Percentiles rank a stretch among this genome's conserved stretches.
Conservation (phyloP, 2,113 vertebrate genomes). For the Lates calcarifer region DNA sequence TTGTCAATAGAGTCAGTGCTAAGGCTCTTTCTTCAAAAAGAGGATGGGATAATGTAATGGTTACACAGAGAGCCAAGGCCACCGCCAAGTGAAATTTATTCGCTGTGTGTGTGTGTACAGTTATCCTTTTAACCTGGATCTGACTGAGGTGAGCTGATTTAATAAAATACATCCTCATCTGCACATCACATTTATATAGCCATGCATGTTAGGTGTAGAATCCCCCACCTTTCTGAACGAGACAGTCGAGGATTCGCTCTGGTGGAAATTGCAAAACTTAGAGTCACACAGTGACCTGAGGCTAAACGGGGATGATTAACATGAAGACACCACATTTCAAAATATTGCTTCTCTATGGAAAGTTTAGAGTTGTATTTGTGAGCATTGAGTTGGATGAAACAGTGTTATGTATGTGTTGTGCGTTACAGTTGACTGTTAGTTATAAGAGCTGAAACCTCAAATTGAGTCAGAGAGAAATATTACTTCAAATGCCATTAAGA, state of each 20-base stretch:
- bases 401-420: not conserved
- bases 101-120: not conserved
- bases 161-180: slow-evolving; percentile 1
- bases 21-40: slow-evolving; percentile 50
- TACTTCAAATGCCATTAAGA: not conserved
- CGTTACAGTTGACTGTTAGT: slow-evolving; percentile 8
- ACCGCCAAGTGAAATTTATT: slow-evolving; percentile 33
- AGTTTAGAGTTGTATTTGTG: not conserved
- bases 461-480: slow-evolving; percentile 35
- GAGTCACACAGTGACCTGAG: not conserved
- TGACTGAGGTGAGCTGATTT: slow-evolving; percentile 14
- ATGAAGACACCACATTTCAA: not conserved
- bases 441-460: slow-evolving; percentile 6
- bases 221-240: no score
- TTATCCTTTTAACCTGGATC: slow-evolving; percentile 36
- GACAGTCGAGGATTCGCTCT: no score
- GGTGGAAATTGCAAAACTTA: no score
- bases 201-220: not conserved
- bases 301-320: not conserved
- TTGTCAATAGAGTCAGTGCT: slow-evolving; percentile 61
- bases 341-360: not conserved
- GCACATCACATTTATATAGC: slow-evolving; percentile 1
- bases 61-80: slow-evolving; percentile 25
- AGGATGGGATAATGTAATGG: slow-evolving; percentile 42
- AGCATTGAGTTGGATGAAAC: not conserved